These are phyloP conservation scores for Lycocorax pyrrhopterus DNA, from an alignment of 2,113 vertebrate species.

Conservation along the genomic window DNA sequence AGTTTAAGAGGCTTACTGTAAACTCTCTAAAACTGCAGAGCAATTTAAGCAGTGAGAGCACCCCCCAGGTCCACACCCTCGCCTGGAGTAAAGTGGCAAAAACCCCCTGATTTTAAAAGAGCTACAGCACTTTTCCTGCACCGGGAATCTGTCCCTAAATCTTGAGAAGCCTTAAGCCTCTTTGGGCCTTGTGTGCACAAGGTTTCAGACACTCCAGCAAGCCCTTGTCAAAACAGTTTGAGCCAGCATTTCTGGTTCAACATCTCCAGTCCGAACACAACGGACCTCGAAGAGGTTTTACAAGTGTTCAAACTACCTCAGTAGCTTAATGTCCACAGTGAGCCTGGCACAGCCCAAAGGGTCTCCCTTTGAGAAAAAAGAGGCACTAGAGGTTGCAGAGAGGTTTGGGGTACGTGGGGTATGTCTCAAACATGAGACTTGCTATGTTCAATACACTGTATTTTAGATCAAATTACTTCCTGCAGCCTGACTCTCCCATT, in stretches of 20 bases:
- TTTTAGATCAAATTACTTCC: background rate
- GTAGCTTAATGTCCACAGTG: background rate
- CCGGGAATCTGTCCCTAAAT: background rate
- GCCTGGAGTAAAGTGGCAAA: background rate
- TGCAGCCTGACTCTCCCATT: background rate
- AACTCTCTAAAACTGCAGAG: conserved; percentile 56
- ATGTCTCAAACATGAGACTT: background rate
- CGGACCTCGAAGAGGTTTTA: background rate
- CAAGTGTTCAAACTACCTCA: background rate
- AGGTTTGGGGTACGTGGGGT: background rate
- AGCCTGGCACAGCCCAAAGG: background rate
- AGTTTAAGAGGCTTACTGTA: conserved; percentile 61
- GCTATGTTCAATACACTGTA: fast-evolving
- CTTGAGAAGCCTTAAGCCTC: conserved; percentile 39
- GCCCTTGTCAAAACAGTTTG: background rate
- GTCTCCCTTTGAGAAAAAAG: background rate
- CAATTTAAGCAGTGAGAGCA: conserved; percentile 35
- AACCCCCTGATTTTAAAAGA: background rate
- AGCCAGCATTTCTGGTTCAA: fast-evolving
- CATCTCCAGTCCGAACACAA: background rate
- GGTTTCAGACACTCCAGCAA: conserved; percentile 1
- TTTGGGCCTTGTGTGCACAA: background rate
- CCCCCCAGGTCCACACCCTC: background rate
- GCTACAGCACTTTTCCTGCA: background rate
- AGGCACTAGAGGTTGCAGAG: background rate